Percentiles rank a stretch among this genome's conserved stretches.
These are phyloP conservation scores for Conger conger DNA, from an alignment of 2,113 vertebrate species.

Conservation along the genomic window DNA sequence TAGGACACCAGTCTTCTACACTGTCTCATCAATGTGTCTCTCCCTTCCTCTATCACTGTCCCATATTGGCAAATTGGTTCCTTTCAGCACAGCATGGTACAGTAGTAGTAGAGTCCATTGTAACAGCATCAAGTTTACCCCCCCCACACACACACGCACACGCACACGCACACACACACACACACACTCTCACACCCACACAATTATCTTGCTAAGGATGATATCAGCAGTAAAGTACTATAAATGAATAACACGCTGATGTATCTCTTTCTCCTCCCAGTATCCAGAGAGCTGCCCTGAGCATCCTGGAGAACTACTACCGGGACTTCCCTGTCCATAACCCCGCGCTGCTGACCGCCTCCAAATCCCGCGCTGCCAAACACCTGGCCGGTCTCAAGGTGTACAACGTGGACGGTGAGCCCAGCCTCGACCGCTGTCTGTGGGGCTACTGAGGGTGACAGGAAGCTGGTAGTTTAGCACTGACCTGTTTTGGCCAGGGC, in stretches of 20 bases:
- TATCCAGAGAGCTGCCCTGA: conserved; percentile 87
- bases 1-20: not conserved
- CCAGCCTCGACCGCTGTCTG: conserved; percentile 45
- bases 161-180: not conserved
- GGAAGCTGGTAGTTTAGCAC: not conserved
- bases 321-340: conserved; percentile 90
- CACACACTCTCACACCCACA: not conserved
- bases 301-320: conserved; percentile 90
- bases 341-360: conserved; percentile 80
- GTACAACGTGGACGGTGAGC: conserved; percentile 87
- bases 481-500: not conserved
- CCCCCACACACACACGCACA: not conserved
- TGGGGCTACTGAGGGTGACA: conserved; percentile 32
- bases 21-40: not conserved
- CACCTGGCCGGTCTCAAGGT: conserved; percentile 87
- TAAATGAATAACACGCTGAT: not conserved
- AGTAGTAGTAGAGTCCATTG: too few species aligned
- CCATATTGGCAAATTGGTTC: too few species aligned
- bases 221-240: not conserved
- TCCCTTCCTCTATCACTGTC: not conserved
- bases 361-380: conserved; percentile 80
- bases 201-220: not conserved
- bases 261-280: conserved; percentile 55
- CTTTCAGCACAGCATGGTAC: too few species aligned
- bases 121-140: too few species aligned